Conservation (phyloP, 1,140 invertebrate species). For the Drosophila simulans region DNA sequence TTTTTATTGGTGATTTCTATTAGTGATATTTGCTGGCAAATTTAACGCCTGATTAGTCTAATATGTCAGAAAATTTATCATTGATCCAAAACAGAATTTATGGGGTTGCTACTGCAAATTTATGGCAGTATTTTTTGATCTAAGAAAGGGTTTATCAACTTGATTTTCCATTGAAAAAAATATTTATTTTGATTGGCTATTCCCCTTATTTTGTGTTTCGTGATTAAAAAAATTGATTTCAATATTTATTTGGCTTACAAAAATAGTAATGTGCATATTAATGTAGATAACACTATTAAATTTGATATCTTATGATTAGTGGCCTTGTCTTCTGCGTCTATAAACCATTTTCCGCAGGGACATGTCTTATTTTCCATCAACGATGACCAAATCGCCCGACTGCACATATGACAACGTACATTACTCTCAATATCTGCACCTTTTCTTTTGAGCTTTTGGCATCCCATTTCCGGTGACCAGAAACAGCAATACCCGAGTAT, state of each 20-base stretch:
- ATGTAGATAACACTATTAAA: background rate
- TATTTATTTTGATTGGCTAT: no score
- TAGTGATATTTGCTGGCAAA: constrained; percentile 46
- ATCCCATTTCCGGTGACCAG: constrained; percentile 23
- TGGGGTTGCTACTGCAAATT: background rate
- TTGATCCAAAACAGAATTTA: background rate
- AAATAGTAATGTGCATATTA: background rate
- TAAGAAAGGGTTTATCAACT: background rate
- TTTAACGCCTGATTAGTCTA: constrained; percentile 68
- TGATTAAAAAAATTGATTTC: background rate
- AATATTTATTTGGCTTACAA: background rate
- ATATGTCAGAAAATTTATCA: constrained; percentile 22
- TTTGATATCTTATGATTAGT: background rate
- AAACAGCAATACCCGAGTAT: constrained; percentile 12
- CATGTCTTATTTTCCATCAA: background rate
- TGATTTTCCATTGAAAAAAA: background rate
- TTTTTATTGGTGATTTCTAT: constrained; percentile 54
- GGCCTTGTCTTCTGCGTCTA: no score
- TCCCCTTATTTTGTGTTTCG: background rate
- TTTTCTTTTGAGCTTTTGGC: constrained; percentile 3
- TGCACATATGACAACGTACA: background rate
- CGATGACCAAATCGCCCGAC: background rate
- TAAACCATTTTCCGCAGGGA: constrained; percentile 19
- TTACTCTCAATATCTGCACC: background rate
- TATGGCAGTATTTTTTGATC: background rate